phyloP scores from a whole-genome alignment of 2,888 invertebrate species.

The Ormyrus rosae region DNA sequence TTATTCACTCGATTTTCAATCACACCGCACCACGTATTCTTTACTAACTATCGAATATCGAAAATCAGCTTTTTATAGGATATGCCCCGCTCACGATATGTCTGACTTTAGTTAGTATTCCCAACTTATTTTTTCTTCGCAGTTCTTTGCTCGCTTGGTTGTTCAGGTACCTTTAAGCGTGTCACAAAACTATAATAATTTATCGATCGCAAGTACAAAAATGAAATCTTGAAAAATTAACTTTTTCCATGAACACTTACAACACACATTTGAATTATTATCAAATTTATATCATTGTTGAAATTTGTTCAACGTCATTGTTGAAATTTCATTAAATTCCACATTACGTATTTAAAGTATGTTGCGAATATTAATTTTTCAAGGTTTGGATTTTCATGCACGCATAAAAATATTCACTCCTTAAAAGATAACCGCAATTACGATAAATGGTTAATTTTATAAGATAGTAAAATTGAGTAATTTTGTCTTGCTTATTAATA shows the following conservation, averaged over 20 bases:
- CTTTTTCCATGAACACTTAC: background rate
- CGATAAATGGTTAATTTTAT: slow-evolving; percentile 24
- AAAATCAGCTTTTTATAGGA: slow-evolving; percentile 60
- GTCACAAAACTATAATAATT: slow-evolving; percentile 57
- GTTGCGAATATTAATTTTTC: slow-evolving; percentile 15
- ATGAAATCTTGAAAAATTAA: slow-evolving; percentile 25
- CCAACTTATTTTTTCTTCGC: slow-evolving; percentile 57
- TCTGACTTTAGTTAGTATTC: slow-evolving; percentile 59
- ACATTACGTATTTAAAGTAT: background rate
- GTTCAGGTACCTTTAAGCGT: slow-evolving; percentile 71
- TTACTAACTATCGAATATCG: slow-evolving; percentile 1
- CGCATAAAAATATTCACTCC: slow-evolving; percentile 29
- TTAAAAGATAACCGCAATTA: slow-evolving; percentile 10
- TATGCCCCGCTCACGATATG: slow-evolving; percentile 72
- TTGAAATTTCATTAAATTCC: background rate
- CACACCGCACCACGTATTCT: slow-evolving; percentile 3
- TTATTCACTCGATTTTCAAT: slow-evolving; percentile 32
- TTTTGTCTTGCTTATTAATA: slow-evolving; percentile 19
- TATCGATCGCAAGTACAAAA: slow-evolving; percentile 9
- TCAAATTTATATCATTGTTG: background rate
- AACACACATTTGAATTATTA: background rate
- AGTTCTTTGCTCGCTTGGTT: slow-evolving; percentile 64
- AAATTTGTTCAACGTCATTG: background rate
- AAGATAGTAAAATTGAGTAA: slow-evolving; percentile 11
- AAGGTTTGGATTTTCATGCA: slow-evolving; percentile 18